Conservation (phyloP, 1,140 invertebrate species). For the Brachionus asplanchnoidis region DNA sequence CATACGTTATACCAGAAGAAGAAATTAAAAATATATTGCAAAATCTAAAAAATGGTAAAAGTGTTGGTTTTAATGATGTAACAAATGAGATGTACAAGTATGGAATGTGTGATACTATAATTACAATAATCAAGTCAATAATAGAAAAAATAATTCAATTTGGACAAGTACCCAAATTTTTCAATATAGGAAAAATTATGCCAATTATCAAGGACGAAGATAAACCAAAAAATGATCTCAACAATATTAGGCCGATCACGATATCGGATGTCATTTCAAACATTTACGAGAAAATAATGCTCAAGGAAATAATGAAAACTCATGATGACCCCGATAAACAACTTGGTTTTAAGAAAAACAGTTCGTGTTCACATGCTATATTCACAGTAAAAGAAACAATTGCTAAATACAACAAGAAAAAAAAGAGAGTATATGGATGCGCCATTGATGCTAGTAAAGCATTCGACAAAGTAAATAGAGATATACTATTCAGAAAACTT, state of each 20-base stretch:
- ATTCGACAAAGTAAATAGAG: neutral
- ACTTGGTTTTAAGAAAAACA: neutral
- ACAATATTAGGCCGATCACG: neutral
- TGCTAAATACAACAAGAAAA: too few species aligned
- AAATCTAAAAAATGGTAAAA: neutral
- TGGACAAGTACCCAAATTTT: neutral
- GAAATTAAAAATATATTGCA: neutral
- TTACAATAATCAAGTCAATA: neutral
- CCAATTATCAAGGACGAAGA: neutral
- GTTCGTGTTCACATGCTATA: neutral
- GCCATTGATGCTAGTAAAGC: too few species aligned
- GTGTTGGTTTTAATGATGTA: neutral
- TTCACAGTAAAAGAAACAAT: neutral
- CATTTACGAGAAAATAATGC: neutral
- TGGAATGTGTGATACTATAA: neutral
- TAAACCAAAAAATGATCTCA: neutral
- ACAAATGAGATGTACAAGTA: neutral
- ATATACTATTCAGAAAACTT: neutral
- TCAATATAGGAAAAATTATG: neutral
- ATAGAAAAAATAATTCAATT: neutral
- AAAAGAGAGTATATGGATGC: too few species aligned
- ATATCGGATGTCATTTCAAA: neutral
- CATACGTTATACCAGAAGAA: neutral
- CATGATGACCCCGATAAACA: neutral
- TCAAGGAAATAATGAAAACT: neutral